Conservation (phyloP, 2,113 vertebrate genomes). For the Numenius arquata region DNA sequence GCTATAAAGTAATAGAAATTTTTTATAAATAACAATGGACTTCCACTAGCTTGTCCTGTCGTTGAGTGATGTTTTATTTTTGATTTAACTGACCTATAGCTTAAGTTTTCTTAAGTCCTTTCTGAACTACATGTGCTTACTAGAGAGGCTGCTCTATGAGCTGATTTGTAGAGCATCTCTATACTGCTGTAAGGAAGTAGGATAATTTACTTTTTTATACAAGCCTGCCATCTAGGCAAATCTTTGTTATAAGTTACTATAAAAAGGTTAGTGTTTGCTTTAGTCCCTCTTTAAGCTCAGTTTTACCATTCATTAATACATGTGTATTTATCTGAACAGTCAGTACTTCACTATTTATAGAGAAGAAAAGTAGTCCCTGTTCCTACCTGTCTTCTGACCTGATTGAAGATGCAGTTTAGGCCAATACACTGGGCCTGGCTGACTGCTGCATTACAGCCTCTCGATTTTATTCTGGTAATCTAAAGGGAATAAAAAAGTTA, state of each 20-base stretch:
- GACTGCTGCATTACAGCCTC: not conserved
- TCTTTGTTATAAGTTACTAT: conserved; percentile 30
- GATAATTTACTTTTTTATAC: conserved; percentile 58
- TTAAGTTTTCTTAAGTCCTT: not conserved
- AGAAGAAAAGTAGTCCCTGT: not conserved
- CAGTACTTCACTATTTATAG: not conserved
- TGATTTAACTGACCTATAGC: not conserved
- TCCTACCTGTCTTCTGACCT: not conserved
- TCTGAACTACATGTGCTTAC: not conserved
- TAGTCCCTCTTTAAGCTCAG: not conserved
- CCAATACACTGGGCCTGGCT: not conserved
- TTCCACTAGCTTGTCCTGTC: not conserved
- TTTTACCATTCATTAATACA: not conserved
- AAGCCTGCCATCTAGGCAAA: conserved; percentile 67
- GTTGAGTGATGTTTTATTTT: not conserved
- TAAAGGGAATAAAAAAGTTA: not conserved
- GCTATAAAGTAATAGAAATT: not conserved
- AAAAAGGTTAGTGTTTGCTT: conserved; percentile 32
- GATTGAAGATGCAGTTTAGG: not conserved
- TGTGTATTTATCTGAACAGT: not conserved
- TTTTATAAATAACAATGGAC: not conserved
- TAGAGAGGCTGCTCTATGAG: not conserved
- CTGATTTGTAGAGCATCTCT: not conserved
- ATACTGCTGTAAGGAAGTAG: not conserved
- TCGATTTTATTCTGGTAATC: not conserved